Evolutionary conservation across 2,797 vertebrate species (phyloP).

Genomic region (Urosaurus nigricauda): DNA sequence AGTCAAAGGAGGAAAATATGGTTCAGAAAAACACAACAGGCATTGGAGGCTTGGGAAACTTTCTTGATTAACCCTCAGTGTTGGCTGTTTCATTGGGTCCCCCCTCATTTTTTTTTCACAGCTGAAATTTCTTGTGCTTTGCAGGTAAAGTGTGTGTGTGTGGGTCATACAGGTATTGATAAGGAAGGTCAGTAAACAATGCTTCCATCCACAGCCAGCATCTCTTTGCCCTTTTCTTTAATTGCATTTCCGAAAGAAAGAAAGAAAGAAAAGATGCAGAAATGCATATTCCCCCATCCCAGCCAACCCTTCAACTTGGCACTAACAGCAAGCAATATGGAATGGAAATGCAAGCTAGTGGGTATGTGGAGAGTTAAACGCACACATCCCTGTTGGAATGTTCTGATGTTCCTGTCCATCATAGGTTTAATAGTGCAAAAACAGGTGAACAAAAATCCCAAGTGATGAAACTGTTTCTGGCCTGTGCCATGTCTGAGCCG

Average conservation of each 20-base stretch:
- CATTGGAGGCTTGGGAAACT: constrained; percentile 50
- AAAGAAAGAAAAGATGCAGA: background rate
- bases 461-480: constrained; percentile 4
- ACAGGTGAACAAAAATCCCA: constrained; percentile 1
- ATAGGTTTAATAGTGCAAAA: constrained; percentile 12
- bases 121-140: constrained; percentile 2
- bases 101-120: background rate
- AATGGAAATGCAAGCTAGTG: background rate
- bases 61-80: constrained; percentile 57
- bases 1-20: constrained; percentile 62
- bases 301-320: background rate
- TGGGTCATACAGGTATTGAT: background rate
- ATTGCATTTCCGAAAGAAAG: background rate
- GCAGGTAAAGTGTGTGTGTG: no score
- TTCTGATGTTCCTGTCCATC: constrained; percentile 21
- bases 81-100: background rate
- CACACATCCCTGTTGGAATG: background rate
- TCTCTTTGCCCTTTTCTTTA: constrained; percentile 45
- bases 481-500: background rate
- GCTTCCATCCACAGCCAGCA: no score
- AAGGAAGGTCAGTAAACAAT: background rate
- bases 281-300: background rate
- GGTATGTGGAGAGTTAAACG: no score
- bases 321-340: background rate
- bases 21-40: constrained; percentile 55